These are phyloP conservation scores for Plectrocnemia conspersa DNA, from an alignment of 1,140 invertebrate species.

Conservation along the genomic window DNA sequence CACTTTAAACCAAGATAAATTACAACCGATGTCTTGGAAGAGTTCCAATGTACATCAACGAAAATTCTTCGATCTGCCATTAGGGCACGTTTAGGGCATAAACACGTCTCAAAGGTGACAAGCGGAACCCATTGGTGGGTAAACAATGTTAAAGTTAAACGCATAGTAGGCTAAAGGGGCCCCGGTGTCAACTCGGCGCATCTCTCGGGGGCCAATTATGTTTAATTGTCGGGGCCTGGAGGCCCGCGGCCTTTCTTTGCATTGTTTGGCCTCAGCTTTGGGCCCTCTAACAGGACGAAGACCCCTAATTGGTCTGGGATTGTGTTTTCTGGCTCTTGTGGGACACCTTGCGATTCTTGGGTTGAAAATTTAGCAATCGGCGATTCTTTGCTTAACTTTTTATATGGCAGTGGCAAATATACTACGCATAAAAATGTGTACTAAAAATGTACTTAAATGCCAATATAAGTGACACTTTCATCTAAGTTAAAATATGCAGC, in stretches of 20 bases:
- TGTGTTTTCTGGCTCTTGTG: neutral
- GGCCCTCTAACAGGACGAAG: conserved; percentile 8
- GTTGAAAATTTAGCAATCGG: no score
- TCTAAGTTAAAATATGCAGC: no score
- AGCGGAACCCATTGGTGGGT: neutral
- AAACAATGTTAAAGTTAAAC: conserved; percentile 8
- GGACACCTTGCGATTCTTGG: no score
- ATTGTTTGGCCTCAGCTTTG: conserved; percentile 8
- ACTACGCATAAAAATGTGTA: no score
- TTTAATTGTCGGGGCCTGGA: conserved; percentile 26
- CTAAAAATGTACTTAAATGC: no score
- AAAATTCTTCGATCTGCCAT: no score
- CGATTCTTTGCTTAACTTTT: no score
- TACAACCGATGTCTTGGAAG: no score
- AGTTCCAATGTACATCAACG: no score
- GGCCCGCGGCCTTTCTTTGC: conserved; percentile 19
- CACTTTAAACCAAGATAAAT: no score
- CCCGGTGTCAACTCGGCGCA: conserved; percentile 27
- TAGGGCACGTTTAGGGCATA: neutral
- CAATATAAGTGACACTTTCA: no score
- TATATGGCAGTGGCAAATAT: no score
- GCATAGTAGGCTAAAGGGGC: conserved; percentile 12
- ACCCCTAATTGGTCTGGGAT: conserved; percentile 32
- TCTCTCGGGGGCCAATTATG: conserved; percentile 35
- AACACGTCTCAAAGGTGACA: neutral